Evolutionary conservation across 2,797 vertebrate species (phyloP).

Genomic region (Cynopterus sphinx): DNA sequence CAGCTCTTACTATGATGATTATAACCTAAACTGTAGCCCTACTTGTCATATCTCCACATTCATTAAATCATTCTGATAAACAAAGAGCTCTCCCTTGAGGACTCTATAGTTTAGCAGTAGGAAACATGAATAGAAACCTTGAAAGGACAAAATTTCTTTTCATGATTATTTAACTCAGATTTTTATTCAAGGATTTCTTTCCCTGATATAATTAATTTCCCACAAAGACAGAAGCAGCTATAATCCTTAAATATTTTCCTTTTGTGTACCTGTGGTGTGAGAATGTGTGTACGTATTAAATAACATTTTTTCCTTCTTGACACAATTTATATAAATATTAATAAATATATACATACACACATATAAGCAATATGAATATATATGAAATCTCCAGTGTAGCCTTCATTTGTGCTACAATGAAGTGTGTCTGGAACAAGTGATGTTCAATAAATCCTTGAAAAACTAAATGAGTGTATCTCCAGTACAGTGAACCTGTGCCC

Average conservation of each 20-base stretch:
- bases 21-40: not conserved
- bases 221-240: not conserved
- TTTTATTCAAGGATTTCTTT: not conserved
- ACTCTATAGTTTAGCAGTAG: not conserved
- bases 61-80: not conserved
- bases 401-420: not conserved
- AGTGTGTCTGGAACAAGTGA: not conserved
- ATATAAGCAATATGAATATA: not conserved
- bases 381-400: not conserved
- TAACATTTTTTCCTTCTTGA: not conserved
- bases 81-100: not conserved
- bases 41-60: not conserved
- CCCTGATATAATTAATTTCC: not conserved
- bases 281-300: not conserved
- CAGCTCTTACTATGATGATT: not conserved
- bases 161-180: not conserved
- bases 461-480: not conserved
- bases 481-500: not conserved
- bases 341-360: not conserved
- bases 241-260: not conserved
- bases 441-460: not conserved
- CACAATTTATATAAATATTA: not conserved
- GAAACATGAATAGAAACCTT: not conserved
- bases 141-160: not conserved
- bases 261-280: not conserved